These are phyloP conservation scores for Tholera decimalis DNA, from an alignment of 2,888 invertebrate genomes.

Conservation along the genomic window DNA sequence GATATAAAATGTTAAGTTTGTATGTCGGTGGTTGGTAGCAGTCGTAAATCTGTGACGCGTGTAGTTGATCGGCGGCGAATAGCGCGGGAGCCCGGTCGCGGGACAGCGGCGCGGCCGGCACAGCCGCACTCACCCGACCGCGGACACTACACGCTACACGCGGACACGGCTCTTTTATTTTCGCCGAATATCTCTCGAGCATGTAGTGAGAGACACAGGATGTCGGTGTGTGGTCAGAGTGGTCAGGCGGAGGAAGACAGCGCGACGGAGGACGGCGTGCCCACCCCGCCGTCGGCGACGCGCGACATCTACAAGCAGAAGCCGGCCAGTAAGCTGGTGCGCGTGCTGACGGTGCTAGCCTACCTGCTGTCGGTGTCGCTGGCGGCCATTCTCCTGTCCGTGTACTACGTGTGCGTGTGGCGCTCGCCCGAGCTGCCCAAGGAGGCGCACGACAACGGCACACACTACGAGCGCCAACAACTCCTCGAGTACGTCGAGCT, in stretches of 20 bases:
- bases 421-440: constrained; percentile 92
- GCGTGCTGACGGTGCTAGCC: constrained; percentile 95
- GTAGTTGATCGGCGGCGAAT: constrained; percentile 79
- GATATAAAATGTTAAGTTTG: constrained; percentile 11
- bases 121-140: constrained; percentile 75
- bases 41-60: constrained; percentile 81
- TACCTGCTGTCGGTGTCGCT: constrained; percentile 97
- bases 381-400: constrained; percentile 95
- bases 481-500: constrained; percentile 14
- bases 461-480: constrained; percentile 38
- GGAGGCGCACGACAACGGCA: constrained; percentile 56
- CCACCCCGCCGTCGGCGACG: constrained; percentile 47
- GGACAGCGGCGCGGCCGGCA: constrained; percentile 56
- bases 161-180: constrained; percentile 67
- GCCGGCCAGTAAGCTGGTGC: constrained; percentile 85
- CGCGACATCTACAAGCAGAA: constrained; percentile 85
- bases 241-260: constrained; percentile 71
- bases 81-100: constrained; percentile 66
- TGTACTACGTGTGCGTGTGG: constrained; percentile 96
- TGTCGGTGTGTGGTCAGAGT: constrained; percentile 84
- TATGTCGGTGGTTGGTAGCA: constrained; percentile 19
- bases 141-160: constrained; percentile 78
- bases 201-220: constrained; percentile 75
- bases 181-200: constrained; percentile 63
- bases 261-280: constrained; percentile 60